phyloP scores from a whole-genome alignment of 1,140 invertebrate genomes.

The Belonocnema kinseyi region DNA sequence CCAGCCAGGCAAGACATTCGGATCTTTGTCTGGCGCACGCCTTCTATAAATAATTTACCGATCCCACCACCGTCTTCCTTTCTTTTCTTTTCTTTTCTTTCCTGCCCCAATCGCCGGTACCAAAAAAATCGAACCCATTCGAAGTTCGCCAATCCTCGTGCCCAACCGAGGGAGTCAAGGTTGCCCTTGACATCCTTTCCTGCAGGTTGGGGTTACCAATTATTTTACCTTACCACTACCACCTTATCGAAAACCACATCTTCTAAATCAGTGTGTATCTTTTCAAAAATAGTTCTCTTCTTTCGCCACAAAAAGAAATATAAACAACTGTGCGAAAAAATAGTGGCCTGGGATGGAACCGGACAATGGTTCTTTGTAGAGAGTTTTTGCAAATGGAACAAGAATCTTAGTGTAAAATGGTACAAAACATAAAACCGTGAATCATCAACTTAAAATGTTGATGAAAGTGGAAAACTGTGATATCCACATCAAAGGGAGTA shows the following conservation, averaged over 20 bases:
- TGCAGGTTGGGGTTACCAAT: background rate
- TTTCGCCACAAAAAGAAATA: too few species aligned
- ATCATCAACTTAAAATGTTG: constrained; percentile 9
- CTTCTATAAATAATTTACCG: constrained; percentile 48
- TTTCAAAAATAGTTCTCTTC: too few species aligned
- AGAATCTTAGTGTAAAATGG: background rate
- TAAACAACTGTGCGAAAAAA: too few species aligned
- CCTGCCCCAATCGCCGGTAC: constrained; percentile 41
- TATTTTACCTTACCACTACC: background rate
- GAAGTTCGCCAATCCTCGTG: constrained; percentile 9
- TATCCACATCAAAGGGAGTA: constrained; percentile 30
- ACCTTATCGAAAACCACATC: background rate
- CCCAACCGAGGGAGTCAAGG: background rate
- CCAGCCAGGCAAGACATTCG: constrained; percentile 64
- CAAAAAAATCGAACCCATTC: constrained; percentile 19
- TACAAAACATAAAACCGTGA: constrained; percentile 44
- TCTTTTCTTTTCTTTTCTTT: constrained; percentile 25
- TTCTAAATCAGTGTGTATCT: too few species aligned
- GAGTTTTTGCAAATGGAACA: background rate
- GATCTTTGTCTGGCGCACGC: constrained; percentile 54
- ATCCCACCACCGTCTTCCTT: constrained; percentile 38
- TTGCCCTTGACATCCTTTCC: constrained; percentile 24
- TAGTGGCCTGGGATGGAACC: too few species aligned
- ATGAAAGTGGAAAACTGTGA: constrained; percentile 18
- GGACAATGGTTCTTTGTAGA: too few species aligned